phyloP scores from a whole-genome alignment of 2,888 invertebrate genomes.

The Melikaiella ostensackeni region DNA sequence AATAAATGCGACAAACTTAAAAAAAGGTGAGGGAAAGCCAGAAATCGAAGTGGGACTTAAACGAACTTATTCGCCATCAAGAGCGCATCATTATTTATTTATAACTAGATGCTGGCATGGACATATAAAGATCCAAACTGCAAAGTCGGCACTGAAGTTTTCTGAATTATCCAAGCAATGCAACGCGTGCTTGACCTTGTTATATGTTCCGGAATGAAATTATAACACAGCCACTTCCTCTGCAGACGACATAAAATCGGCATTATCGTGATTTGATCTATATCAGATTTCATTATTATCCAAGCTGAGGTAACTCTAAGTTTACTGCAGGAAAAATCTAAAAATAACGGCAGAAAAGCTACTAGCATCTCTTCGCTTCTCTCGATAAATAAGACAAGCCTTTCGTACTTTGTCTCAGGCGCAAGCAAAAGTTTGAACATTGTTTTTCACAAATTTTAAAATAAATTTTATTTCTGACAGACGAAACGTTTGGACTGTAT shows the following conservation, averaged over 20 bases:
- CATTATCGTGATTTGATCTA: conserved; percentile 9
- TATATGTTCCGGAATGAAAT: conserved; percentile 38
- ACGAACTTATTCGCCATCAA: conserved; percentile 32
- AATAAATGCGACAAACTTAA: conserved; percentile 24
- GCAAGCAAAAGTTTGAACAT: conserved; percentile 4
- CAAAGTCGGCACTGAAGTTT: conserved; percentile 56
- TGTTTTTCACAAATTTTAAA: neutral
- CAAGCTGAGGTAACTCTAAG: neutral
- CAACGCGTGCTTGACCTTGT: conserved; percentile 57
- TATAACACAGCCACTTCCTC: neutral
- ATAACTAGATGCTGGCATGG: conserved; percentile 47
- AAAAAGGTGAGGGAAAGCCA: neutral
- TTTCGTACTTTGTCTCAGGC: neutral
- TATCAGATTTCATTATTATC: conserved; percentile 16
- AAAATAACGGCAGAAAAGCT: conserved; percentile 18
- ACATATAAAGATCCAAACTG: conserved; percentile 12
- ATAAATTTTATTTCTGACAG: neutral
- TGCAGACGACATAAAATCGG: neutral
- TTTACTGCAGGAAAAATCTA: conserved; percentile 4
- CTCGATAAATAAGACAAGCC: neutral
- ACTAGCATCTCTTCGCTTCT: neutral
- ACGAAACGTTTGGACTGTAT: no score
- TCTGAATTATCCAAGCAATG: conserved; percentile 44
- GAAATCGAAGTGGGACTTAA: neutral
- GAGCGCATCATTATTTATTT: conserved; percentile 57